Evolutionary conservation across 2,113 vertebrate genomes (phyloP), one percentile per base, ranked within the genome.

Genomic region (Pyxicephalus adspersus): DNA sequence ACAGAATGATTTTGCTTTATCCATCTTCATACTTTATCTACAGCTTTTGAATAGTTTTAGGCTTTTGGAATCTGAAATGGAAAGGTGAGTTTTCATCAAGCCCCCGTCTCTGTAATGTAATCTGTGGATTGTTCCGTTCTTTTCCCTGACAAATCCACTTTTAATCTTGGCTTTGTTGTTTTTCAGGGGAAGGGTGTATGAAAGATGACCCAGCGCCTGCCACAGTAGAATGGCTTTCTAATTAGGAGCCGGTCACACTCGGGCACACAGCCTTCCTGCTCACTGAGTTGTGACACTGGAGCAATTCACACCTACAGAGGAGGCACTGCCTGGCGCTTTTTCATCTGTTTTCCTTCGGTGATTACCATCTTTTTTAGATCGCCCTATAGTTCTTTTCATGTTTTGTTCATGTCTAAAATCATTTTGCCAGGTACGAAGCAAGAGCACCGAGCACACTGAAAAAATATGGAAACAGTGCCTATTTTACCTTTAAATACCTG

Each of bases 211-310:
- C 84, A 87, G 88, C 85, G 66, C 86, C 71, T 84, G 85, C 87
- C 87, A 84, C 86, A 81, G 88, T 86, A 88, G 74, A 87, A 85
- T 83, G 85, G 83, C 87, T 31, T 76, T n/a, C 85, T 90, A 90
- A 90, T 89, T 92, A 91, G 89, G 91, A 89, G 88, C 85, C 77
- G 85, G 89, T 87, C 86, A 88, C 80, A 85, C 87, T 87, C 66
- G 65, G 85, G 76, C 90, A 90, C 88, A 86, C 92, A 88, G 88
- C 88, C 87, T 88, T 86, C 88, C 75, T 84, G 85, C 88, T 89
- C 90, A 86, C 86, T 81, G 85, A 88, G 85, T 87, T 87, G 85
- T 86, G 84, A 83, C 77, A 84, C 51, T 17, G 81, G 83, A 86
- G 86, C 85, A 78, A 84, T 85, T 89, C 82, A 85, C 84, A 89